Base-by-base conservation (phyloP, 2,888 invertebrate genomes). In the Hypolimnas misippus region DNA sequence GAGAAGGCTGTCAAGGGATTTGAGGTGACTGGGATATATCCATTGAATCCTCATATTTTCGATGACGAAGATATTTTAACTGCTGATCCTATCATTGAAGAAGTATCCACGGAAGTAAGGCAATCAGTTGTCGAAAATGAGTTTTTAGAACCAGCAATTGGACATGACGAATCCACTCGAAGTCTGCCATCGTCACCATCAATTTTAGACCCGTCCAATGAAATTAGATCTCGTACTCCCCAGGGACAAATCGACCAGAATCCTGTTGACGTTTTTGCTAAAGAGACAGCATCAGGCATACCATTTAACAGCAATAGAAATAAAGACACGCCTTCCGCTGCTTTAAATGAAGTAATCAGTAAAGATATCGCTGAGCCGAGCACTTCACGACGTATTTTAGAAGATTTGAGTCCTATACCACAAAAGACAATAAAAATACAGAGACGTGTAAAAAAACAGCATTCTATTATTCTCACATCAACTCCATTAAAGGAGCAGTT, bases 21-120 rank as follows among this genome's bases (percentile, higher is more conserved):
- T 66, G 63, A 69, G 44, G 59, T 66, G 46, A 65, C 70, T 55
- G 73, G 75, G 16, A 76, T 76, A 52, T 66, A 66, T 51, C 74
- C 76, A 25, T 25, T 72, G 2, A 70, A 76, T 52, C 70, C 75
- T 7, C 40, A 69, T 31, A 64, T 72, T n/a, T 76, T 76, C 56
- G 44, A 56, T 12, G 68, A 73, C n/a, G 67, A 72, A 31, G 40
- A 46, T 14, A 44, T 44, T 44, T 44, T 14, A 44, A 44, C 16
- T 44, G 1, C 44, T 44, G 44, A 44, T 14, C 44, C 44, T 31
- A 31, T 31, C 6, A 7, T 4, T 6, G 3, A 31, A 31, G 31
- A 31, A 31, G 2, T 7, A 31, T 6, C 31, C 31, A 6, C 8
- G 6, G 8, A 31, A 31, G 31, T 6, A 1, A 2, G 6, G 6